Conservation (phyloP, 2,113 vertebrate species). For the Pardalotus punctatus region DNA sequence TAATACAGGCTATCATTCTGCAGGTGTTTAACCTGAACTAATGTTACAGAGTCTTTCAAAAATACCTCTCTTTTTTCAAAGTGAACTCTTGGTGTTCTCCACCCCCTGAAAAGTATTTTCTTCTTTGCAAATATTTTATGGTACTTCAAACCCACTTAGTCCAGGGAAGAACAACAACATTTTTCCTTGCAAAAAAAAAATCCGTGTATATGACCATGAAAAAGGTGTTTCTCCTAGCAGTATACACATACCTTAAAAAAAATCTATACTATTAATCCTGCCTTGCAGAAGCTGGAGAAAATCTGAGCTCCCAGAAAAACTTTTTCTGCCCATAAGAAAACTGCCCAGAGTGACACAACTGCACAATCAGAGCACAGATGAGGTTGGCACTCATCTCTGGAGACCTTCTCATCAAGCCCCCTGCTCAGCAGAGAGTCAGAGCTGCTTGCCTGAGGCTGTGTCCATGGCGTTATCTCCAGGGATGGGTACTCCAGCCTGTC, state of each 20-base stretch:
- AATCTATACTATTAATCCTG: not conserved
- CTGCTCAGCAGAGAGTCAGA: not conserved
- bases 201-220: not conserved
- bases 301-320: not conserved
- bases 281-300: not conserved
- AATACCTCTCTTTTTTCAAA: not conserved
- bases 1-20: not conserved
- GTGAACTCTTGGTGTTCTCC: not conserved
- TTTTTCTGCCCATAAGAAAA: not conserved
- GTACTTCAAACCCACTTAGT: not conserved
- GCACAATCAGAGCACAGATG: not conserved
- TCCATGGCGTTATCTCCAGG: not conserved
- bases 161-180: not conserved
- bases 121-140: not conserved
- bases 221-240: not conserved
- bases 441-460: not conserved
- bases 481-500: not conserved
- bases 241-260: not conserved
- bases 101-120: not conserved
- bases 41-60: not conserved
- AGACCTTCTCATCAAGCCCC: not conserved
- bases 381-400: not conserved
- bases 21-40: not conserved
- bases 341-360: not conserved
- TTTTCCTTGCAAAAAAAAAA: not conserved